Conservation (phyloP, 2,113 vertebrate species). For the Myiagra hebetior region DNA sequence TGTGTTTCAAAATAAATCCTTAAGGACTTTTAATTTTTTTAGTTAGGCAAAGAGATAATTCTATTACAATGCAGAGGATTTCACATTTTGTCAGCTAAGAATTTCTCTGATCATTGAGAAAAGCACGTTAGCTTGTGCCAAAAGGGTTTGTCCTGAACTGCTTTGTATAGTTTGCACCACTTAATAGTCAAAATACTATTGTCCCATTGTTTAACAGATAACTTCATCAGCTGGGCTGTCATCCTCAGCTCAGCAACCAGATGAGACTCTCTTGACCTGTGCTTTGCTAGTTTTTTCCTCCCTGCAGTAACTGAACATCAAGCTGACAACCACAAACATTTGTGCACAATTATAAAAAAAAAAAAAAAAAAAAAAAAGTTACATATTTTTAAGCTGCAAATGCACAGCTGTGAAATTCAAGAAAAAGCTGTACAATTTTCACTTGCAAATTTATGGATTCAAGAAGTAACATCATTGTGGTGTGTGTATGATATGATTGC, state of each 20-base stretch:
- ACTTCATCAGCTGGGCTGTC: slow-evolving; percentile 49
- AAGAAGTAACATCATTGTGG: slow-evolving; percentile 51
- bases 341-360: slow-evolving; percentile 1
- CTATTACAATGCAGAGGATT: neutral
- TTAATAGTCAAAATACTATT: slow-evolving; percentile 54
- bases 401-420: slow-evolving; percentile 66
- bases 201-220: slow-evolving; percentile 34
- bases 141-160: slow-evolving; percentile 42
- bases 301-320: slow-evolving; percentile 37
- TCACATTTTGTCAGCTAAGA: slow-evolving; percentile 10
- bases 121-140: neutral
- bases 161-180: slow-evolving; percentile 45
- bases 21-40: neutral
- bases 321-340: slow-evolving; percentile 61
- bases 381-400: slow-evolving; percentile 68
- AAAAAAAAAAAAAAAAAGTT: neutral
- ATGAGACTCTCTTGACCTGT: slow-evolving; percentile 22
- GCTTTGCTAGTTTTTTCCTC: neutral
- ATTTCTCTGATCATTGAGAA: neutral
- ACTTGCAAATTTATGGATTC: slow-evolving; percentile 73
- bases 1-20: neutral
- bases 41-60: slow-evolving; percentile 11
- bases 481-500: slow-evolving; percentile 45
- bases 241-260: slow-evolving; percentile 45
- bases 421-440: slow-evolving; percentile 66